These are phyloP conservation scores for Alsophila aescularia DNA, from an alignment of 2,888 invertebrate species.

Conservation along the genomic window DNA sequence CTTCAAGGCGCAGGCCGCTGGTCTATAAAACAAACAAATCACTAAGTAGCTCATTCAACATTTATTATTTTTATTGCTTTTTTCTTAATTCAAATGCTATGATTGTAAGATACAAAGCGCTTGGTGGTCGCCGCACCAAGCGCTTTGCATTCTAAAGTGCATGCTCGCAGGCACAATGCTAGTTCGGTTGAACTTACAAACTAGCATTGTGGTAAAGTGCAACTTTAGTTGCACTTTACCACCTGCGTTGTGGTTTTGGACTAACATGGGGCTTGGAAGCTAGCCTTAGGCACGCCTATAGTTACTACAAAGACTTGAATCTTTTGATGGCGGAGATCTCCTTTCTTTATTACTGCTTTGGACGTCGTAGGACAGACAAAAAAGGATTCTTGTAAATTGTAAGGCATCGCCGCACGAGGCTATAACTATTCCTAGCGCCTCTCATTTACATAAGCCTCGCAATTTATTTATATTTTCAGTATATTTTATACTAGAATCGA, in stretches of 20 bases:
- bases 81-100: neutral
- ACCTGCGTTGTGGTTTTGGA: conserved; percentile 29
- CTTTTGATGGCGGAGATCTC: conserved; percentile 56
- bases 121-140: neutral
- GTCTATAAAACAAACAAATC: neutral
- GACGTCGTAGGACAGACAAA: conserved; percentile 39
- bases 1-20: no score
- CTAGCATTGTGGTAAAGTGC: conserved; percentile 30
- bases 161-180: neutral
- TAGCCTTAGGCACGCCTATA: conserved; percentile 17
- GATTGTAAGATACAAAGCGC: neutral
- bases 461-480: conserved; percentile 25
- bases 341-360: conserved; percentile 58
- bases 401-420: conserved; percentile 50
- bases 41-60: neutral
- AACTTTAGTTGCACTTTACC: conserved; percentile 28
- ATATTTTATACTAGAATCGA: conserved; percentile 5
- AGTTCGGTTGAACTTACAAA: no score
- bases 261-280: conserved; percentile 23
- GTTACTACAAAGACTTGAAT: conserved; percentile 57
- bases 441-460: conserved; percentile 24
- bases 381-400: conserved; percentile 57
- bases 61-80: no score
- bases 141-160: neutral
- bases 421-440: conserved; percentile 41